Conservation (phyloP, 2,113 vertebrate genomes). For the Nestor notabilis region DNA sequence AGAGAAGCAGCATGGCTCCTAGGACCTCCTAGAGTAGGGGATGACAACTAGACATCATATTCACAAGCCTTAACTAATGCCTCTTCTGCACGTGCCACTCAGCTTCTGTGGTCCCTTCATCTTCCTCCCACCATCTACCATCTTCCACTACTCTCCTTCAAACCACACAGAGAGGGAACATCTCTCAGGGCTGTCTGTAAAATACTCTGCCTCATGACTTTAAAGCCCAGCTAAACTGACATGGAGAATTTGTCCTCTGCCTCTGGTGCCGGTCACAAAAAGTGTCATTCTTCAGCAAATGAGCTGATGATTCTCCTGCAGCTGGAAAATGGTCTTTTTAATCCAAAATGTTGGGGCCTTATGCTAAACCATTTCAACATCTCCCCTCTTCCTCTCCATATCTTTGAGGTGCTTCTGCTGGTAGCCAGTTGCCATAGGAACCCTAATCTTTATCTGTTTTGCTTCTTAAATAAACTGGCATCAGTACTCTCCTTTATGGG, state of each 20-base stretch:
- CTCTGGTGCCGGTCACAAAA: neutral
- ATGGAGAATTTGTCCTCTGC: neutral
- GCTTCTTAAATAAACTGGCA: slow-evolving; percentile 58
- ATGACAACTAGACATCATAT: neutral
- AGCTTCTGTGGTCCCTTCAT: neutral
- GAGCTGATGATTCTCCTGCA: neutral
- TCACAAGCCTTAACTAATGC: neutral
- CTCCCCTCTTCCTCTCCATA: neutral
- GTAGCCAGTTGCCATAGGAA: slow-evolving; percentile 75
- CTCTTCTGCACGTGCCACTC: neutral
- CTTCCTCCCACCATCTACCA: neutral
- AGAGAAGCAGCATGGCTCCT: neutral
- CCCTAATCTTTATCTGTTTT: slow-evolving; percentile 73
- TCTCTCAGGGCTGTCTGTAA: neutral
- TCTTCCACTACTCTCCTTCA: neutral
- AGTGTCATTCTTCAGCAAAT: neutral
- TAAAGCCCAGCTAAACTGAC: neutral
- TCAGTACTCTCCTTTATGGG: neutral
- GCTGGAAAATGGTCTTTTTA: neutral
- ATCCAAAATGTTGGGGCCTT: slow-evolving; percentile 40
- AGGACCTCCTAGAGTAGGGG: neutral
- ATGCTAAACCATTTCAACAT: slow-evolving; percentile 12
- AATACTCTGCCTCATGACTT: neutral
- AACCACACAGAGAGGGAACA: neutral
- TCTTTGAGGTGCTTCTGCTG: slow-evolving; percentile 40